Conservation (phyloP, 2,888 invertebrate species). For the Orthosia incerta region DNA sequence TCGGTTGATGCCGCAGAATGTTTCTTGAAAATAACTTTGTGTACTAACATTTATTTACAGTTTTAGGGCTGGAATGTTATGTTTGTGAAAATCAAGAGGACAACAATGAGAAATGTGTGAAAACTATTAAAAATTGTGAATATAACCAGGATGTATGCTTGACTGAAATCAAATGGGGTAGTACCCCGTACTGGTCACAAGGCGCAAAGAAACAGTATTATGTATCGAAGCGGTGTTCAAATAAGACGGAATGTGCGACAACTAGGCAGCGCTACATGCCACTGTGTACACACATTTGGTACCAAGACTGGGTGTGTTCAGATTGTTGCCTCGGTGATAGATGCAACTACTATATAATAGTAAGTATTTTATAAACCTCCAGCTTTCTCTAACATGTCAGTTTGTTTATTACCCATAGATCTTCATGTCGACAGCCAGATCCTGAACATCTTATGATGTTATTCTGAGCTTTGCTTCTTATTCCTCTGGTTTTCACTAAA, state of each 20-base stretch:
- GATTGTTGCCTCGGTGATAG: conserved; percentile 99
- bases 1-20: not conserved
- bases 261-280: conserved; percentile 93
- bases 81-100: conserved; percentile 98
- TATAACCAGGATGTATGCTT: conserved; percentile 96
- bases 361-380: conserved; percentile 90
- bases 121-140: conserved; percentile 97
- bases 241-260: conserved; percentile 94
- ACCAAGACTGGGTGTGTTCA: conserved; percentile 98
- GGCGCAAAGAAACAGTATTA: conserved; percentile 98
- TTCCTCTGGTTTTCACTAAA: not conserved
- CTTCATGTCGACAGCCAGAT: not conserved
- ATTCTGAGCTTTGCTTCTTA: not conserved
- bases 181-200: conserved; percentile 98
- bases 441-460: not conserved
- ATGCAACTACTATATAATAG: conserved; percentile 98
- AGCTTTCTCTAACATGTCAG: not conserved
- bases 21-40: conserved; percentile 6
- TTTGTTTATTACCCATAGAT: not conserved
- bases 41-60: conserved; percentile 82
- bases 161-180: conserved; percentile 98
- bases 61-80: conserved; percentile 96
- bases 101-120: conserved; percentile 97
- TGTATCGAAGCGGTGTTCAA: conserved; percentile 97
- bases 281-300: conserved; percentile 97